phyloP scores from a whole-genome alignment of 2,113 vertebrate species.

The Halcyon senegalensis region DNA sequence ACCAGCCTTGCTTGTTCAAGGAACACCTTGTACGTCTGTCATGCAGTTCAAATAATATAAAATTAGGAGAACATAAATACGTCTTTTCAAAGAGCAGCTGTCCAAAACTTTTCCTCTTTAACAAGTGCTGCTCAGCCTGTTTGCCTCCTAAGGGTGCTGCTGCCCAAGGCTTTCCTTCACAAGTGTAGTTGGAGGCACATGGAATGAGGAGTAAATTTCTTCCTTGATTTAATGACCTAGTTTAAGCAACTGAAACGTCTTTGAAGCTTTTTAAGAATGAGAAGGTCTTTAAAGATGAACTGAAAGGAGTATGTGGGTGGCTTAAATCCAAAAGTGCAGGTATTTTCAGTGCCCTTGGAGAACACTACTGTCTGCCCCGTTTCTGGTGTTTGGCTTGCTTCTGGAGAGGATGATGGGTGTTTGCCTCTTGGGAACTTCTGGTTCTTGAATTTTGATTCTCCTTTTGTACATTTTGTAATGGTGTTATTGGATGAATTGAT shows the following conservation, averaged over 20 bases:
- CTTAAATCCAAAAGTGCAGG: background rate
- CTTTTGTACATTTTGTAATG: background rate
- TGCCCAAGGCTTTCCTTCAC: background rate
- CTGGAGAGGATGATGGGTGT: background rate
- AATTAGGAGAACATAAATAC: background rate
- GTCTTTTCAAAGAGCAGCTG: background rate
- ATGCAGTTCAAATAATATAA: background rate
- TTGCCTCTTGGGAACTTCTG: background rate
- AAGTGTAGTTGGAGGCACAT: background rate
- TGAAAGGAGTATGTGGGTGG: background rate
- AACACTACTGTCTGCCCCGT: background rate
- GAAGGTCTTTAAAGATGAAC: background rate
- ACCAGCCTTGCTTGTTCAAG: background rate
- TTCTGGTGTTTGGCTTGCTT: background rate
- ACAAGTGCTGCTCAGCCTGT: background rate
- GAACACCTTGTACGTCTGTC: slow-evolving; percentile 1
- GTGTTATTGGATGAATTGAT: background rate
- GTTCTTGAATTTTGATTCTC: background rate
- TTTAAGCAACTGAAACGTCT: background rate
- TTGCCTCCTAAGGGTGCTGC: background rate
- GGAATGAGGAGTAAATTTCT: background rate
- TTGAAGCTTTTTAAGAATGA: background rate
- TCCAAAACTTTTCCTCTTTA: background rate
- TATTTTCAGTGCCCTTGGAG: background rate
- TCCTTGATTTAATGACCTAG: background rate